These are phyloP conservation scores for Heliothis virescens DNA, from an alignment of 1,140 invertebrate species.

Conservation along the genomic window DNA sequence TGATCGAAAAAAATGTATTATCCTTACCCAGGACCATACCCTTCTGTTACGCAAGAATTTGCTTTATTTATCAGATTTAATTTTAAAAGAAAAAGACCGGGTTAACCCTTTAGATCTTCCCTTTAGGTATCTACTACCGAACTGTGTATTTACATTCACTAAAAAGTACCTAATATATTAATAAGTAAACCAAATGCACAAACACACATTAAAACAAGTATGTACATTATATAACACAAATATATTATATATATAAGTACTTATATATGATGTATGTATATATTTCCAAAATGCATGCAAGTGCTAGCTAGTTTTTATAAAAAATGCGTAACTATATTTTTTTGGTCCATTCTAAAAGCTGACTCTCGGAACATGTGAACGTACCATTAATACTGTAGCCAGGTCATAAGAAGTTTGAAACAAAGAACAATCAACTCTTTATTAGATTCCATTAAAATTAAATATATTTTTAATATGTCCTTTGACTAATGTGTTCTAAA, in stretches of 20 bases:
- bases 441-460: background rate
- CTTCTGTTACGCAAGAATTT: too few species aligned
- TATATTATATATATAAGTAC: background rate
- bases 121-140: background rate
- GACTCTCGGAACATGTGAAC: constrained; percentile 20
- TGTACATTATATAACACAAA: background rate
- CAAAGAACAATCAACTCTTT: constrained; percentile 13
- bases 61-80: too few species aligned
- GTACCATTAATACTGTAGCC: constrained; percentile 37
- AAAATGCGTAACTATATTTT: constrained; percentile 22
- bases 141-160: too few species aligned
- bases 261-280: background rate
- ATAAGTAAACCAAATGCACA: background rate
- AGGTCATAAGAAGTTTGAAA: constrained; percentile 37
- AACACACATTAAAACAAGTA: background rate
- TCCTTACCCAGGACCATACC: too few species aligned
- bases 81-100: too few species aligned
- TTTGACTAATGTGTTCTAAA: background rate
- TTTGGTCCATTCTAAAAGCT: constrained; percentile 21
- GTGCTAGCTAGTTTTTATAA: constrained; percentile 21
- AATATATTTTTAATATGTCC: too few species aligned
- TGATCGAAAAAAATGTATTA: too few species aligned
- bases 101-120: too few species aligned
- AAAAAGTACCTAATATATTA: background rate
- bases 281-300: constrained; percentile 27